Conservation (phyloP, 30 jellyfish, hydroid and myxozoan genomes). For the Aurelia coerulea region DNA sequence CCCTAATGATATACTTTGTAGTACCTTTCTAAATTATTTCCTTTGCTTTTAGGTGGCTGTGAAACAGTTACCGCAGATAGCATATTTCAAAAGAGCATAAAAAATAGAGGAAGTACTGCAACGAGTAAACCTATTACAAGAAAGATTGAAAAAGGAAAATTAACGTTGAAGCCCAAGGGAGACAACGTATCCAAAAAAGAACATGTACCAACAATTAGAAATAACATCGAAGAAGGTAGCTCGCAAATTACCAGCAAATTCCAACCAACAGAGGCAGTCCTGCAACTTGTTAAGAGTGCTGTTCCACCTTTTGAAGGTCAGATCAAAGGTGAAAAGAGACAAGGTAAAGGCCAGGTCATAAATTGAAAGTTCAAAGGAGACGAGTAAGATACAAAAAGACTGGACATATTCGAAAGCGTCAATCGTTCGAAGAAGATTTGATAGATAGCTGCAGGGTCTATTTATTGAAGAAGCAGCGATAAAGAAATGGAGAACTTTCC, state of each 20-base stretch:
- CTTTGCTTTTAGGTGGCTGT: constrained; percentile 56
- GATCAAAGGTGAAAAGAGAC: constrained; percentile 4
- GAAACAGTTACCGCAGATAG: constrained; percentile 48
- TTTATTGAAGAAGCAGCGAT: constrained; percentile 11
- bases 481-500: too few relatives aligned
- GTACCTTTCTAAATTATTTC: neutral
- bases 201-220: too few relatives aligned
- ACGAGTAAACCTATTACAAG: neutral
- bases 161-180: constrained; percentile 10
- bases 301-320: neutral
- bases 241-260: too few relatives aligned
- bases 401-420: neutral
- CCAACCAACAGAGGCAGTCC: neutral
- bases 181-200: neutral
- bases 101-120: constrained; percentile 12
- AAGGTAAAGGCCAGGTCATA: neutral
- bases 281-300: neutral
- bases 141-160: neutral
- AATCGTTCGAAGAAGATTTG: neutral
- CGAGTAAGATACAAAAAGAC: neutral
- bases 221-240: too few relatives aligned
- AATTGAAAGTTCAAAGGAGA: constrained; percentile 2
- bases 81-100: constrained; percentile 53
- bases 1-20: too few relatives aligned
- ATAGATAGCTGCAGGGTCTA: constrained; percentile 8